Conservation (phyloP, 2,888 invertebrate species). For the Sthenelais limicola region DNA sequence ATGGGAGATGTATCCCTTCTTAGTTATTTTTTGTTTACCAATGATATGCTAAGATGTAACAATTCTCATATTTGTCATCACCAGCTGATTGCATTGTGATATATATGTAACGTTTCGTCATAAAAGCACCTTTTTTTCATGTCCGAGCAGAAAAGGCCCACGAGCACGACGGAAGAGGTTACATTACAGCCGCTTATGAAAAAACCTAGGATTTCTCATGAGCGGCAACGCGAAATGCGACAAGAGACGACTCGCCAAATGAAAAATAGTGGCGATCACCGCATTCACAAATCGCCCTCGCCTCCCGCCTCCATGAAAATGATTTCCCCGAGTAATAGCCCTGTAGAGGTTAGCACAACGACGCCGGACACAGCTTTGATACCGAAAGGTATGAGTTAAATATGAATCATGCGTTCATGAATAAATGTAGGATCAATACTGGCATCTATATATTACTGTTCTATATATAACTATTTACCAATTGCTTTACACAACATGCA, state of each 20-base stretch:
- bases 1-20: too few species aligned
- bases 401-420: too few species aligned
- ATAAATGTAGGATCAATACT: too few species aligned
- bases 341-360: slow-evolving; percentile 23
- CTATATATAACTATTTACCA: too few species aligned
- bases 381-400: slow-evolving; percentile 18
- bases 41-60: too few species aligned
- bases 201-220: slow-evolving; percentile 88
- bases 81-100: too few species aligned
- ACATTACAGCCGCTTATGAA: slow-evolving; percentile 74
- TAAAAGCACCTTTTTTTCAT: too few species aligned
- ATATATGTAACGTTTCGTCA: too few species aligned
- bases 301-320: slow-evolving; percentile 7
- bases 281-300: slow-evolving; percentile 7
- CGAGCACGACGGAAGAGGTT: slow-evolving; percentile 56
- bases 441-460: too few species aligned
- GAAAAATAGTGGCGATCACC: not conserved
- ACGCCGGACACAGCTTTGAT: slow-evolving; percentile 19
- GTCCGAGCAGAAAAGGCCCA: slow-evolving; percentile 58
- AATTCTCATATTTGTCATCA: too few species aligned
- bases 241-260: slow-evolving; percentile 5
- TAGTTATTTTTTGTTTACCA: too few species aligned
- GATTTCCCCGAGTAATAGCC: slow-evolving; percentile 13
- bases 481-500: too few species aligned
- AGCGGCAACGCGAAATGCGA: slow-evolving; percentile 34